A percentile compares a stretch with the other conserved stretches of the same genome.
phyloP scores from a whole-genome alignment of 2,113 vertebrate genomes.

The Labeo catla region DNA sequence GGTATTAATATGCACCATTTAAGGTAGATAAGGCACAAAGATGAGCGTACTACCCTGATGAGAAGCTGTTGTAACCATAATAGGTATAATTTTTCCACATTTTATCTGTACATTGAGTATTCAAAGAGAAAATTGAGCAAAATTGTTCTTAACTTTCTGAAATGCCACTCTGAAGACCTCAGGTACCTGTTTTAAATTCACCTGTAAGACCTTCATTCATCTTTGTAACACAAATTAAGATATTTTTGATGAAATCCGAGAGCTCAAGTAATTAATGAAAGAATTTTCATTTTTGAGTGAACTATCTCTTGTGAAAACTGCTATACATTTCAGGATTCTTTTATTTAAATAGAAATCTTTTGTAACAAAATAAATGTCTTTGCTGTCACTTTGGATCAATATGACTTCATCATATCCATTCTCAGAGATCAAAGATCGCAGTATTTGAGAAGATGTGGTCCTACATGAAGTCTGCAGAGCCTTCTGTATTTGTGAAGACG shows the following conservation, averaged over 20 bases:
- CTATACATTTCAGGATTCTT: background rate
- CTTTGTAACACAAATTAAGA: no score
- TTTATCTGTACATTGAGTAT: background rate
- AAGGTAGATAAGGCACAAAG: background rate
- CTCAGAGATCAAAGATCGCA: conserved; percentile 93
- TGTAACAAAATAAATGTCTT: background rate
- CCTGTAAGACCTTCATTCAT: no score
- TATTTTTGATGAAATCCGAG: no score
- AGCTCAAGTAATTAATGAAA: no score
- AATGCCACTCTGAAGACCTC: background rate
- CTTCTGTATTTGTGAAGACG: conserved; percentile 92
- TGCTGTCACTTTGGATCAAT: background rate
- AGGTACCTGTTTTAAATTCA: background rate
- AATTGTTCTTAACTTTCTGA: background rate
- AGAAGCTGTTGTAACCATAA: background rate
- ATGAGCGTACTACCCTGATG: background rate
- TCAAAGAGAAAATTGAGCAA: background rate
- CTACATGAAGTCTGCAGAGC: conserved; percentile 95
- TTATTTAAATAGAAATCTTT: background rate
- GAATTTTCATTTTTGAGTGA: no score
- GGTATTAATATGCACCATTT: background rate
- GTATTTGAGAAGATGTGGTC: conserved; percentile 99
- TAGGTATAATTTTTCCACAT: background rate
- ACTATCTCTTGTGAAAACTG: background rate
- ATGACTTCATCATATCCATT: conserved; percentile 33